Percentiles rank a stretch among this genome's conserved stretches.
Conservation (phyloP, 1,140 invertebrate genomes). For the Drosophila arizonae region DNA sequence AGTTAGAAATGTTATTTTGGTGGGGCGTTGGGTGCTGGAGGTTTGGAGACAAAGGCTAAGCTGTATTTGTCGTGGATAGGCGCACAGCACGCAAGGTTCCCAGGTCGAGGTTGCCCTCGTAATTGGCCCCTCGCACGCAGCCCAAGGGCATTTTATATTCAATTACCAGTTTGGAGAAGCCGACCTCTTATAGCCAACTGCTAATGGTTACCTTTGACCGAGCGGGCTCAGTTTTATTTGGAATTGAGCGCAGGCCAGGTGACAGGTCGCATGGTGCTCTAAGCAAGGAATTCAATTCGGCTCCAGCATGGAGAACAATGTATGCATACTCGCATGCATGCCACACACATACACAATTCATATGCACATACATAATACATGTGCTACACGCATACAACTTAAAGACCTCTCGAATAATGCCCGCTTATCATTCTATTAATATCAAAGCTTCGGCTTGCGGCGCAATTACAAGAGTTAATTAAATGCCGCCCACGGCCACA, state of each 20-base stretch:
- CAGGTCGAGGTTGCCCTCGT: constrained; percentile 28
- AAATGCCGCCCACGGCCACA: constrained; percentile 25
- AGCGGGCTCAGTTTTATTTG: constrained; percentile 56
- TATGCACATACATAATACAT: neutral
- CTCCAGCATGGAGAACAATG: constrained; percentile 10
- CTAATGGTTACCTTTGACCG: constrained; percentile 69
- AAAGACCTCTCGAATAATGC: constrained; percentile 10
- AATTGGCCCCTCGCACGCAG: constrained; percentile 67
- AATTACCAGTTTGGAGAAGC: constrained; percentile 61
- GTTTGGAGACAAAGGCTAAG: constrained; percentile 1
- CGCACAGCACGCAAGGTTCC: constrained; percentile 58
- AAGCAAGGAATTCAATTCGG: constrained; percentile 16
- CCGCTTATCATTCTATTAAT: constrained; percentile 64
- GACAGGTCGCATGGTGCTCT: constrained; percentile 33
- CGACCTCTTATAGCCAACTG: constrained; percentile 43
- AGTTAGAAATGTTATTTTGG: neutral
- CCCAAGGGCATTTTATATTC: constrained; percentile 61
- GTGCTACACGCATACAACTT: neutral
- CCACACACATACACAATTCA: neutral
- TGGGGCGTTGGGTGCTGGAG: neutral
- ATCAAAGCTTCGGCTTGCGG: constrained; percentile 37
- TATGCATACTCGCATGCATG: constrained; percentile 1
- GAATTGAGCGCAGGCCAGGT: constrained; percentile 40
- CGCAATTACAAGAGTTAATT: constrained; percentile 56
- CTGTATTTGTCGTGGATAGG: constrained; percentile 33